These are phyloP conservation scores for Thera obeliscata DNA, from an alignment of 2,888 invertebrate species.

Conservation along the genomic window DNA sequence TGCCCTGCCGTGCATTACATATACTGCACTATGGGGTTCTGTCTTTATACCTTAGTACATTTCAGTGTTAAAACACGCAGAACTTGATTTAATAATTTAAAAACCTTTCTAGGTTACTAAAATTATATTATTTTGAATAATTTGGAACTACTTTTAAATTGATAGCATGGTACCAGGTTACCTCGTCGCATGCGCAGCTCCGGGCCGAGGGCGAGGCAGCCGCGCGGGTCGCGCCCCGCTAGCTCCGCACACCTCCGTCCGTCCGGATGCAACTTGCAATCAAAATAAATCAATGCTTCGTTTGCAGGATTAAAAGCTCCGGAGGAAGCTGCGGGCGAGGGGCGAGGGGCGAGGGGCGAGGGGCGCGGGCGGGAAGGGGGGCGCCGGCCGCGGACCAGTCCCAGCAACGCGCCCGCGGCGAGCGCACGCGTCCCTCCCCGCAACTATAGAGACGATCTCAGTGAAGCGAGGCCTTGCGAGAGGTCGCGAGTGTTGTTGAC, in stretches of 20 bases:
- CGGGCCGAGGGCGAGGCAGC: background rate
- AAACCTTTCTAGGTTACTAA: no score
- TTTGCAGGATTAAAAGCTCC: constrained; percentile 55
- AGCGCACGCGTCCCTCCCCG: constrained; percentile 53
- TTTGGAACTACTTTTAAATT: no score
- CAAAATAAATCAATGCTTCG: constrained; percentile 63
- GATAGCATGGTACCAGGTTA: no score
- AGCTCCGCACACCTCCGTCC: background rate
- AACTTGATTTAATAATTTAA: no score
- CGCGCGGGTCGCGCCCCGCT: background rate
- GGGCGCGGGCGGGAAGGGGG: constrained; percentile 35
- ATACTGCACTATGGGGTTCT: no score
- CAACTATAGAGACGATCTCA: constrained; percentile 1
- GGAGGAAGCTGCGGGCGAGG: constrained; percentile 41
- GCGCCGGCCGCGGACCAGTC: constrained; percentile 61
- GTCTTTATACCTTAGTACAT: no score
- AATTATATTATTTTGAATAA: no score
- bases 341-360: constrained; percentile 42
- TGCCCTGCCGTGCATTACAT: background rate
- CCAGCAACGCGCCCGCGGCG: constrained; percentile 60
- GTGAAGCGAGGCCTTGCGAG: constrained; percentile 17
- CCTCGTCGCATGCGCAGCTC: background rate
- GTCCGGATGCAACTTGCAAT: constrained; percentile 48
- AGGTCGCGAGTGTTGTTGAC: constrained; percentile 36
- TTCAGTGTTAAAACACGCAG: no score